Percentiles rank a stretch among this genome's conserved stretches.
Evolutionary conservation across 2,888 invertebrate species (phyloP).

Genomic region (Corythucha ciliata): DNA sequence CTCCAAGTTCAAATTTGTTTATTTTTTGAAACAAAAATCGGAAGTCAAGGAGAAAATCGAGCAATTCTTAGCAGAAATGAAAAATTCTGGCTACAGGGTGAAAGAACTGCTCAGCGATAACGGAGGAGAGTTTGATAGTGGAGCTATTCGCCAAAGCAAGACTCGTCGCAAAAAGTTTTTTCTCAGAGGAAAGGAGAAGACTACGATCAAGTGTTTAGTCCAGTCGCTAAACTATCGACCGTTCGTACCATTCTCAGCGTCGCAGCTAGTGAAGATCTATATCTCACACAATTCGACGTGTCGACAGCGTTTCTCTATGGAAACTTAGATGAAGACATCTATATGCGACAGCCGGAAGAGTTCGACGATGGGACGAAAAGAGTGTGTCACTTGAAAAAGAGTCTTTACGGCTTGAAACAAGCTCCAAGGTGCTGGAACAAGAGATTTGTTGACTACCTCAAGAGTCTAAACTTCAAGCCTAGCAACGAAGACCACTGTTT

Average conservation of each 20-base stretch:
- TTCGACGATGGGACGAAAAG: slow-evolving; percentile 35
- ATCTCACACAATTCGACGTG: slow-evolving; percentile 36
- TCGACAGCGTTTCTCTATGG: slow-evolving; percentile 39
- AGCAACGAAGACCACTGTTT: slow-evolving; percentile 39
- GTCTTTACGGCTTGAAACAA: slow-evolving; percentile 41
- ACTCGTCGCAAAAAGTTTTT: slow-evolving; percentile 17
- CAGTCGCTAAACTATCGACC: slow-evolving; percentile 36
- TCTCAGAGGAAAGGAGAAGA: slow-evolving; percentile 11
- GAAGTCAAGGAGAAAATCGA: slow-evolving; percentile 14
- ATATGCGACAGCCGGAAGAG: slow-evolving; percentile 39
- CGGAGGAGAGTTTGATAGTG: slow-evolving; percentile 37
- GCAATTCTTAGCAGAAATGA: slow-evolving; percentile 26
- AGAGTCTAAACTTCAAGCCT: slow-evolving; percentile 33
- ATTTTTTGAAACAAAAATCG: slow-evolving; percentile 33
- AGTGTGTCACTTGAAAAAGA: slow-evolving; percentile 38
- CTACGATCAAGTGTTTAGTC: slow-evolving; percentile 28
- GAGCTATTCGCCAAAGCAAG: slow-evolving; percentile 19
- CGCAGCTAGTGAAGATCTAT: slow-evolving; percentile 31
- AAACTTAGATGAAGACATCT: slow-evolving; percentile 37
- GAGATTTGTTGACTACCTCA: slow-evolving; percentile 35
- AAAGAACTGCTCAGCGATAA: slow-evolving; percentile 38
- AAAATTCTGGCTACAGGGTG: slow-evolving; percentile 36
- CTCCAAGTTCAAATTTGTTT: slow-evolving; percentile 35
- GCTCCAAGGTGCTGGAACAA: slow-evolving; percentile 39
- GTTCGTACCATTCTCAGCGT: slow-evolving; percentile 34